Evolutionary conservation across 2,888 invertebrate genomes (phyloP), one percentile per base, ranked within the genome.

Genomic region (Archaeoteleia sp.): DNA sequence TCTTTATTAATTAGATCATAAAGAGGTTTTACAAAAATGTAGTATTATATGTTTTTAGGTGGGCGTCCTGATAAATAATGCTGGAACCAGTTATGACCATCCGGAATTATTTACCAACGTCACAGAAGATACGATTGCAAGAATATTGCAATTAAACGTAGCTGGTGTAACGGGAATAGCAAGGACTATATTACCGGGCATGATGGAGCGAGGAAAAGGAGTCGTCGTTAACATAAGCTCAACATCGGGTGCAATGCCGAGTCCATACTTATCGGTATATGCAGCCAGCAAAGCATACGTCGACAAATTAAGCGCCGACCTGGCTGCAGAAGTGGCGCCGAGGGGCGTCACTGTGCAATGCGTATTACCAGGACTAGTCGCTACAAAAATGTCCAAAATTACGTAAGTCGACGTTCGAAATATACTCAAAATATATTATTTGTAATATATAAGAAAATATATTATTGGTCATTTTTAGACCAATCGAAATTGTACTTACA

Each of bases 221-320:
- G 91, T 96, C 0, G 88, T 98, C 49, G 91, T 98, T 71, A 98
- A 98, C 85, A 86, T 98, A 10, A 92, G 96, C 0, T 98, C 98
- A 0, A 90, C 91, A 0, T 90, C 95, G 0, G 94, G 93, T 0
- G 87, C 90, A 4, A 90, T 93, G 65, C 95, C 96, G 0, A 91
- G 92, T 73, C 96, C 97, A 0, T 85, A 97, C 71, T 87, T 97
- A 20, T 88, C 93, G 6, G 91, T 96, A 0, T 98, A 98, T 79
- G 92, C 94, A 17, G 95, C 95, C 10, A 91, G 95, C 35, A 98
- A 97, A 90, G 92, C 94, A 1, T 95, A 91, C 86, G 91, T 95
- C 7, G 91, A 92, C 48, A 95, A 95, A 84, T 90, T 95, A 73
- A 90, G 93, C 3, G 91, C 90, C 43, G 93, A 95, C 75, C 85